These are phyloP conservation scores for Tupaia chinensis DNA, from an alignment of 2,113 vertebrate species.

Conservation along the genomic window DNA sequence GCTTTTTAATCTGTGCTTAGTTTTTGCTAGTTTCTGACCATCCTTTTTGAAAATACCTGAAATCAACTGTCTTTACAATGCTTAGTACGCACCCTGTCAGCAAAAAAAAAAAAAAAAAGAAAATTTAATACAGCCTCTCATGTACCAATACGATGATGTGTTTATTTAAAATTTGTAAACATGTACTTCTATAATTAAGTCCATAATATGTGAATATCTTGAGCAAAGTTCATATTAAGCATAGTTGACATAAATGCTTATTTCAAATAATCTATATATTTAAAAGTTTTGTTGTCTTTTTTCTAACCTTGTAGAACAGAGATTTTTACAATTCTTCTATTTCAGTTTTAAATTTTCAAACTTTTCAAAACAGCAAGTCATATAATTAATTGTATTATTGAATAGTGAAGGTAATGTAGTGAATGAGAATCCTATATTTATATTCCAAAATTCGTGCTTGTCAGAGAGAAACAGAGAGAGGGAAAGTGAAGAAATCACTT, in stretches of 20 bases:
- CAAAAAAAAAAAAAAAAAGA: background rate
- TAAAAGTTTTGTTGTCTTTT: background rate
- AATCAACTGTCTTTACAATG: background rate
- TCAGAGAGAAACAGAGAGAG: no score
- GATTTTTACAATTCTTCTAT: background rate
- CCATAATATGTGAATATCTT: background rate
- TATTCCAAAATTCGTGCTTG: background rate
- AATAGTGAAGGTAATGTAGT: background rate
- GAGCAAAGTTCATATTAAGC: background rate
- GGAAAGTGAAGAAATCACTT: no score
- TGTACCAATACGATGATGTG: background rate
- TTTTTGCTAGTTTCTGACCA: background rate
- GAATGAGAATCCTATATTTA: background rate
- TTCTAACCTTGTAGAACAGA: background rate
- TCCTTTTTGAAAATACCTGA: background rate
- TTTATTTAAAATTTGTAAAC: background rate
- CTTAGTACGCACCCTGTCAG: background rate
- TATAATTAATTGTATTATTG: background rate
- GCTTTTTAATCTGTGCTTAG: background rate
- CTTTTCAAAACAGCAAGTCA: background rate
- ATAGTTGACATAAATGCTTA: background rate
- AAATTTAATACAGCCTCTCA: background rate
- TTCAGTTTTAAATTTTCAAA: background rate
- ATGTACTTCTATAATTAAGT: background rate
- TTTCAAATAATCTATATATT: slow-evolving; percentile 4